Percentiles rank a stretch among this genome's conserved stretches.
Evolutionary conservation across 1,140 invertebrate genomes (phyloP).

Genomic region (Sycobia sp.): DNA sequence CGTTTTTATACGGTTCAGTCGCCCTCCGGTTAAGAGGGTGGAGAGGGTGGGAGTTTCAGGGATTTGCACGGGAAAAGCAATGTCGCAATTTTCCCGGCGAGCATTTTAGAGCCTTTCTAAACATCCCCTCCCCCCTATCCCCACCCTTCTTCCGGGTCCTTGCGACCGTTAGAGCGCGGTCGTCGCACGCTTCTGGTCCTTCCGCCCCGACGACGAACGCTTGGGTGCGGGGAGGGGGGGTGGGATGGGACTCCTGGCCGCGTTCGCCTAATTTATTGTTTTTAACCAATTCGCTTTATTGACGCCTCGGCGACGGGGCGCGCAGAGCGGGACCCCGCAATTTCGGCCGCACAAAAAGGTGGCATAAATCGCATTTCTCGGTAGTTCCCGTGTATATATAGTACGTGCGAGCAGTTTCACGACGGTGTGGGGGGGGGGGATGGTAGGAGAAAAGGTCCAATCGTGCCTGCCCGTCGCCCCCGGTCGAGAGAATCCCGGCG

Average conservation of each 20-base stretch:
- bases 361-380: constrained; percentile 23
- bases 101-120: not conserved
- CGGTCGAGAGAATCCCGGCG: constrained; percentile 8
- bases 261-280: constrained; percentile 24
- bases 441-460: too few species aligned
- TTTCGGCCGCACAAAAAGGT: constrained; percentile 10
- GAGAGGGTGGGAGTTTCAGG: too few species aligned
- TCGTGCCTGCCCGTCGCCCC: not conserved
- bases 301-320: not conserved
- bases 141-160: too few species aligned
- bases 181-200: not conserved
- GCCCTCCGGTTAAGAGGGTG: not conserved
- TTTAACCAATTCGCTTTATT: constrained; percentile 25
- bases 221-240: too few species aligned
- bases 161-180: too few species aligned
- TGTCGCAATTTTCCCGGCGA: not conserved
- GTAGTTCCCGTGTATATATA: not conserved
- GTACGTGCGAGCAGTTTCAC: too few species aligned
- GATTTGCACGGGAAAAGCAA: too few species aligned
- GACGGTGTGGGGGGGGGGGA: too few species aligned
- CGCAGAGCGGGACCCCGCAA: not conserved
- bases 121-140: too few species aligned
- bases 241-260: too few species aligned
- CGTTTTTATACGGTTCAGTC: constrained; percentile 12
- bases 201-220: too few species aligned